These are phyloP conservation scores for Onychomys torridus DNA, from an alignment of 2,797 vertebrate genomes.

Conservation along the genomic window DNA sequence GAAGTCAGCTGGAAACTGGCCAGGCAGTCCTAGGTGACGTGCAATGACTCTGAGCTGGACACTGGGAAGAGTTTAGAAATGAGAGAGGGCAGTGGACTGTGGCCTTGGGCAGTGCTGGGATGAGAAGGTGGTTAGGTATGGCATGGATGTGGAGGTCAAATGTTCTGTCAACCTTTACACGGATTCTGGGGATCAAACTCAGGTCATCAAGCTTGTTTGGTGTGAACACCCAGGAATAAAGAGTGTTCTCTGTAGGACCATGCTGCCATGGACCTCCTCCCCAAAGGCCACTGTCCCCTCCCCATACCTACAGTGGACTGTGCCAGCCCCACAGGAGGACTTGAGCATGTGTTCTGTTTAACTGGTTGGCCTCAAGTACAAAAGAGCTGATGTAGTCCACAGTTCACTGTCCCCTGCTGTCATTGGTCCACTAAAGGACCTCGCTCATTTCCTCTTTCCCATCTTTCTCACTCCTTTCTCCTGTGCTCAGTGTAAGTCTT, in stretches of 20 bases:
- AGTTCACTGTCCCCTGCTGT: background rate
- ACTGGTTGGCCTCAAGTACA: background rate
- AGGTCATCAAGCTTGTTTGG: background rate
- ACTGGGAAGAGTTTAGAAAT: background rate
- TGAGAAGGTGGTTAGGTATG: background rate
- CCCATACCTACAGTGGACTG: background rate
- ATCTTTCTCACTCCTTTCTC: background rate
- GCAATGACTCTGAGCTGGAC: background rate
- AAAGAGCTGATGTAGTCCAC: background rate
- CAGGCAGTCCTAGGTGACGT: background rate
- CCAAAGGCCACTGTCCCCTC: fast-evolving
- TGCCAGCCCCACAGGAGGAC: background rate
- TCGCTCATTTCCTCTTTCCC: background rate
- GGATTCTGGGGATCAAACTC: background rate
- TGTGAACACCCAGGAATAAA: background rate
- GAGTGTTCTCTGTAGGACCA: background rate
- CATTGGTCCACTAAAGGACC: background rate
- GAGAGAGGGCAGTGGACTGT: background rate
- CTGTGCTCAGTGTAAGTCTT: background rate
- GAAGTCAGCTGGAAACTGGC: background rate
- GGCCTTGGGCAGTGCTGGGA: background rate
- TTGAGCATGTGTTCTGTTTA: background rate
- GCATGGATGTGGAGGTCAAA: background rate
- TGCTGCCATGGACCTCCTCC: background rate
- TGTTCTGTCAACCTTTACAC: background rate